These are phyloP conservation scores for Siphamia tubifer DNA, from an alignment of 2,113 vertebrate species.

Conservation along the genomic window DNA sequence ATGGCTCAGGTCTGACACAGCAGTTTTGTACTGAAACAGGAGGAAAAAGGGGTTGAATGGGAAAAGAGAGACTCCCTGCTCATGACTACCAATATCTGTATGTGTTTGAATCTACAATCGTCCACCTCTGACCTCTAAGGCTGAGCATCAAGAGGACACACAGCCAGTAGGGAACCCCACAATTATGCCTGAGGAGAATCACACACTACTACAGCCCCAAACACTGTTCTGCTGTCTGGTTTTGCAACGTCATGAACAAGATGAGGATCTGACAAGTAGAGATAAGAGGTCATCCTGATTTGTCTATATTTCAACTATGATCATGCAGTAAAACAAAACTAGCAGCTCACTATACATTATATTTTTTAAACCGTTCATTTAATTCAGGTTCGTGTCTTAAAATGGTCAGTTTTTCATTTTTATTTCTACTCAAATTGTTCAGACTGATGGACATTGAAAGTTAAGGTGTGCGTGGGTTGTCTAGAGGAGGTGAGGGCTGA, in stretches of 20 bases:
- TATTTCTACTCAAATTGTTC: neutral
- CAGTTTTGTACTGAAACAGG: neutral
- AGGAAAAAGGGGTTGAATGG: neutral
- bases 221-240: constrained; percentile 41
- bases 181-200: constrained; percentile 48
- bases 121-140: constrained; percentile 55
- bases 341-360: neutral
- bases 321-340: neutral
- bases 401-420: neutral
- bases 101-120: constrained; percentile 38
- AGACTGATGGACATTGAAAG: neutral
- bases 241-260: constrained; percentile 46
- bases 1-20: constrained; percentile 23
- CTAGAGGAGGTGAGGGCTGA: neutral
- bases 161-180: constrained; percentile 44
- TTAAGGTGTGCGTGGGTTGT: constrained; percentile 24
- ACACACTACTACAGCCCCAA: constrained; percentile 32
- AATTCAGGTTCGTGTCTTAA: neutral
- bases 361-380: neutral
- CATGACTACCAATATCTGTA: constrained; percentile 52
- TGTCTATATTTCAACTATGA: constrained; percentile 5
- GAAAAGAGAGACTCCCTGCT: constrained; percentile 17
- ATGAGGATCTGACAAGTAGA: constrained; percentile 17
- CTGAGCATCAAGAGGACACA: constrained; percentile 46
- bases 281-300: constrained; percentile 23